Evolutionary conservation across 2,113 vertebrate genomes (phyloP).

Genomic region (Python bivittatus): DNA sequence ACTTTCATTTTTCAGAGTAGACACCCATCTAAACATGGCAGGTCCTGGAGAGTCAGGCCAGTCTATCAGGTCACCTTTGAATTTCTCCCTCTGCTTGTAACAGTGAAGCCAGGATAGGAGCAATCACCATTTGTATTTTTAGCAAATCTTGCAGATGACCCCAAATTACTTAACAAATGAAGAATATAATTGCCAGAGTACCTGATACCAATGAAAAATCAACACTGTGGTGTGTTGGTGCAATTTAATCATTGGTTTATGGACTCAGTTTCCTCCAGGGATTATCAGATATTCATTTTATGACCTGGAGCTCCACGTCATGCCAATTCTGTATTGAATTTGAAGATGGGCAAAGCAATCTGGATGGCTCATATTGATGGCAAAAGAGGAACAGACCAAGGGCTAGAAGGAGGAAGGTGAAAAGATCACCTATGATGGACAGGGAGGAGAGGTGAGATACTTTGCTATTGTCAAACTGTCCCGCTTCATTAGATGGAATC

Average conservation of each 20-base stretch:
- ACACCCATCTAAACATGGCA: not conserved
- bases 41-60: fast-evolving
- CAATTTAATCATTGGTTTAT: fast-evolving
- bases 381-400: not conserved
- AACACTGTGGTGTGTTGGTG: fast-evolving
- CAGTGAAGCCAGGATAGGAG: fast-evolving
- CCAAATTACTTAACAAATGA: not conserved
- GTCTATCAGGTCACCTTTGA: fast-evolving
- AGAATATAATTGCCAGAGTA: not conserved
- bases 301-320: not conserved
- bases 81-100: fast-evolving
- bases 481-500: not conserved
- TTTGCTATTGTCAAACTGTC: not conserved
- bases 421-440: not conserved
- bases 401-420: not conserved
- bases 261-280: fast-evolving
- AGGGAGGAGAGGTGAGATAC: not conserved
- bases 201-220: not conserved
- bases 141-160: fast-evolving
- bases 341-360: not conserved
- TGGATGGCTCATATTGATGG: not conserved
- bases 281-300: not conserved
- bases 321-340: not conserved
- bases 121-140: not conserved
- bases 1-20: not conserved